Percentiles rank a stretch among this genome's conserved stretches.
These are phyloP conservation scores for Pangasius krempfi DNA, from an alignment of 2,797 vertebrate genomes.

Conservation along the genomic window DNA sequence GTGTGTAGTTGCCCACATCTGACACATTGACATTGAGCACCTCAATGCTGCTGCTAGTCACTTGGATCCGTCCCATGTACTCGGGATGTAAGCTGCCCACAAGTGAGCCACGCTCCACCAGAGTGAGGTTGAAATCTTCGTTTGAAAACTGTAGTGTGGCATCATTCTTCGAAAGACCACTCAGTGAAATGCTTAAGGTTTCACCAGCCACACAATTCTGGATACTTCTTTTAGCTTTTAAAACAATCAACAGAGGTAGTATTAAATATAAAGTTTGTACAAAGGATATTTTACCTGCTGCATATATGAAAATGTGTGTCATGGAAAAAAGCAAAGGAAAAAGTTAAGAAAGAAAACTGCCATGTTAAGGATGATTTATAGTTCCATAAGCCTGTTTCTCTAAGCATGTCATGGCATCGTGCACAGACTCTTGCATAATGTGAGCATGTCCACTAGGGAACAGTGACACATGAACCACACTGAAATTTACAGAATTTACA, in stretches of 20 bases:
- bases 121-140: slow-evolving; percentile 26
- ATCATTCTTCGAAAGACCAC: slow-evolving; percentile 50
- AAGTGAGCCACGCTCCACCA: slow-evolving; percentile 61
- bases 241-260: slow-evolving; percentile 17
- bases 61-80: slow-evolving; percentile 62
- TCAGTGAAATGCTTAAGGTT: slow-evolving; percentile 59
- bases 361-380: background rate
- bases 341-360: background rate
- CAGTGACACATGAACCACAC: background rate
- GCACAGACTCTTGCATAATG: background rate
- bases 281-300: background rate
- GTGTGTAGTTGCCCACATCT: slow-evolving; percentile 66
- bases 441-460: background rate
- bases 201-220: slow-evolving; percentile 64
- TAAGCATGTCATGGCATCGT: background rate
- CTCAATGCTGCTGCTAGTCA: slow-evolving; percentile 45
- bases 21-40: slow-evolving; percentile 62
- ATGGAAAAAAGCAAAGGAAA: background rate
- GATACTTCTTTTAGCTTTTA: slow-evolving; percentile 51
- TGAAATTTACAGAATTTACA: background rate
- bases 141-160: slow-evolving; percentile 56
- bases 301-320: too few relatives aligned
- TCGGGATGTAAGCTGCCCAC: slow-evolving; percentile 52
- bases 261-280: background rate
- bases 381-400: background rate